Percentiles rank a stretch among this genome's conserved stretches.
Conservation (phyloP, 2,888 invertebrate species). For the Drosophila pseudotakahashii region DNA sequence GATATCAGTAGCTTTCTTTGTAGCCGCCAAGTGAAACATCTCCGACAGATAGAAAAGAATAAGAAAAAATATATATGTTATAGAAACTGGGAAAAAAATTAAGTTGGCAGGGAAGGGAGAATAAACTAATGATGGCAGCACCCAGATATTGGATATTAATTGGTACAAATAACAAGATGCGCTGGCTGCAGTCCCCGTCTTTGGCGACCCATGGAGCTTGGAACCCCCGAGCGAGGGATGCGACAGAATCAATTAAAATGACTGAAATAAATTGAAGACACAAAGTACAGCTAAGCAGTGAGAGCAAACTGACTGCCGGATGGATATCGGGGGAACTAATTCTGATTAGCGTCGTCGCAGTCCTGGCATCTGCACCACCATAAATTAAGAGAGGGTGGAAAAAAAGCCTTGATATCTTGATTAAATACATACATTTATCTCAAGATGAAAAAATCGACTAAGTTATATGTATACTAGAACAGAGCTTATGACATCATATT, state of each 20-base stretch:
- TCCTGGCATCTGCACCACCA: conserved; percentile 7
- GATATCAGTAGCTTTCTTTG: conserved; percentile 62
- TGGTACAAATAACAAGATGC: conserved; percentile 74
- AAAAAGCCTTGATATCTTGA: conserved; percentile 9
- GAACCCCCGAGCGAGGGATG: conserved; percentile 16
- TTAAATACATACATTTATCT: conserved; percentile 6
- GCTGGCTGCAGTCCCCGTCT: conserved; percentile 15
- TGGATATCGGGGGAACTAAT: conserved; percentile 49
- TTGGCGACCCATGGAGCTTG: conserved; percentile 1
- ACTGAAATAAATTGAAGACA: conserved; percentile 71
- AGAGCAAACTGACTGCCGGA: background rate
- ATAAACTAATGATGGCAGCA: conserved; percentile 70
- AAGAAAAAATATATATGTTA: conserved; percentile 9
- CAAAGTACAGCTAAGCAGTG: conserved; percentile 31
- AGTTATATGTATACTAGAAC: background rate
- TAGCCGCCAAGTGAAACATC: conserved; percentile 63
- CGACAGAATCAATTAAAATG: conserved; percentile 75
- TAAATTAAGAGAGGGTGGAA: conserved; percentile 15
- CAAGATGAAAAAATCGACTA: conserved; percentile 4
- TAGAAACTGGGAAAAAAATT: background rate
- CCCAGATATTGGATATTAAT: conserved; percentile 77
- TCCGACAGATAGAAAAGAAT: conserved; percentile 32
- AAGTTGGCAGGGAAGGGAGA: conserved; percentile 2
- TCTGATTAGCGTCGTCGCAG: conserved; percentile 63
- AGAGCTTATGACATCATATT: background rate